These are phyloP conservation scores for Scolanthus callimorphus DNA, from an alignment of 92 coral and sea anemone genomes.

Conservation along the genomic window DNA sequence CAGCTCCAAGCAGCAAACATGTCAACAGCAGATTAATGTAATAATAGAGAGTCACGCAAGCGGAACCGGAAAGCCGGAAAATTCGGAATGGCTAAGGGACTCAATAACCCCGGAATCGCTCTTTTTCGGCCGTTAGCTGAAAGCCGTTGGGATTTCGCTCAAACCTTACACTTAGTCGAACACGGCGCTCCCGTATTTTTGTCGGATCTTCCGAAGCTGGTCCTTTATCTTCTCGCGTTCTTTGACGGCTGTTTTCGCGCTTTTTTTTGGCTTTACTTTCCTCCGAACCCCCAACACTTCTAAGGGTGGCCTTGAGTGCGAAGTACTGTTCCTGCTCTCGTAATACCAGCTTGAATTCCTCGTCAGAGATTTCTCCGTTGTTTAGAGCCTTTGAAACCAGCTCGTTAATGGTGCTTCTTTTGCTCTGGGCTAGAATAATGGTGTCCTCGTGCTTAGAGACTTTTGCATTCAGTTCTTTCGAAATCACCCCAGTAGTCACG, in stretches of 20 bases:
- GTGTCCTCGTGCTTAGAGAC: constrained; percentile 25
- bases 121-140: not conserved
- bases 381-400: constrained; percentile 11
- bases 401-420: constrained; percentile 4
- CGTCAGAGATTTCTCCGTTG: constrained; percentile 20
- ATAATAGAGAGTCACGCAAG: not conserved
- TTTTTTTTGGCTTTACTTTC: not conserved
- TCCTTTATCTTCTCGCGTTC: not conserved
- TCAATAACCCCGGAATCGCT: not conserved
- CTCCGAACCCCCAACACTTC: no score
- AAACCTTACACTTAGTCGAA: constrained; percentile 1
- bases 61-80: not conserved
- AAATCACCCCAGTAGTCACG: not conserved
- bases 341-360: constrained; percentile 11
- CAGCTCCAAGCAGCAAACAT: no score
- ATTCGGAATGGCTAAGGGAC: not conserved
- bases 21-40: no score
- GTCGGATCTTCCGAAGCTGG: not conserved
- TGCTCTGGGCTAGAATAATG: constrained; percentile 20
- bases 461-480: not conserved
- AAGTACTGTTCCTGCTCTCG: constrained; percentile 3
- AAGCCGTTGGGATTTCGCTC: not conserved
- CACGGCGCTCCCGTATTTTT: not conserved
- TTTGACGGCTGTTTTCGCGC: not conserved
- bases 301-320: not conserved